Evolutionary conservation across 2,113 vertebrate species (phyloP), one percentile per base, ranked within the genome.

Genomic region (Collichthys lucidus): DNA sequence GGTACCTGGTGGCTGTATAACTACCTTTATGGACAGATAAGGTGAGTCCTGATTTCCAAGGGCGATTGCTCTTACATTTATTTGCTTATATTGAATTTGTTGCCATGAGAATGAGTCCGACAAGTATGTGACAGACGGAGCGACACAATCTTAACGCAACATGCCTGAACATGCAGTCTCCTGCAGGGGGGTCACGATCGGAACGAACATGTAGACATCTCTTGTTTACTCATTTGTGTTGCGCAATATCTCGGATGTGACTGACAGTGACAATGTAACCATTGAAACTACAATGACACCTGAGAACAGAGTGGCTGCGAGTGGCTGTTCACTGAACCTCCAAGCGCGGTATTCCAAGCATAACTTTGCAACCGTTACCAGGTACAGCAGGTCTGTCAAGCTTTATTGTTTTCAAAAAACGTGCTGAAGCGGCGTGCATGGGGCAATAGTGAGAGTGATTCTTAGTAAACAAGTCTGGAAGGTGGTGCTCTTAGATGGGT

Each of bases 91-190:
- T 26, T 62, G 59, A 84, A 59, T 56, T 29, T 70, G 73, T 76
- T 65, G 55, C 40, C 22, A 76, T 69, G 84, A 60, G 42, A 79
- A 82, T 63, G 31, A 22, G 56, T 50, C 26, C 40, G 20, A 14
- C 76, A 77, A 83, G 22, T 26, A 77, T 66, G 56, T 3, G 65
- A 50, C 60, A 40, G 49, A 46, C 46, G 31, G 61, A 50, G 63
- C 75, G 11, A 19, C 74, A 79, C 17, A 79, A 87, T 70, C 82
- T 65, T 77, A 65, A 56, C 66, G 53, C 49, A 64, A 86, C 88
- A 88, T 85, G 90, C 55, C 77, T 24, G 31, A 80, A 80, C 91
- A 86, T 84, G 86, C 76, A 52, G 74, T 57, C 40, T 73, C 42
- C 76, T 61, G 81, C 26, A 49, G 29, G 57, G 57, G 52, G 46